Evolutionary conservation across 2,113 vertebrate species (phyloP), one percentile per base, ranked within the genome.

Genomic region (Sphyrna mokarran): DNA sequence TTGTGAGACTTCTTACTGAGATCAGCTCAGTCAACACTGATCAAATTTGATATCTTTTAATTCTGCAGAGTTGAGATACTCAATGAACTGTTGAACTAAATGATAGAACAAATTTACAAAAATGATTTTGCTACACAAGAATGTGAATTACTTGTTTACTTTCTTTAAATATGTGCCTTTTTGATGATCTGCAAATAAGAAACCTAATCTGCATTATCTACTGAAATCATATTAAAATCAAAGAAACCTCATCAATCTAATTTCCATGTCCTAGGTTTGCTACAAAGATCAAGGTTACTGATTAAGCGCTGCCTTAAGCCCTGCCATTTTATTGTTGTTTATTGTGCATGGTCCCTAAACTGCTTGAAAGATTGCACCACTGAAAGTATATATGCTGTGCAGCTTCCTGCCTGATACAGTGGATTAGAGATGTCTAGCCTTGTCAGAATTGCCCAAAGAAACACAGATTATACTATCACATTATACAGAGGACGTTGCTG

Each of bases 271-370:
- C 23, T 10, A n/a, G 29, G 87, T 29, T 90, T 61, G 48, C 26
- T 63, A 54, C 48, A 90, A 90, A 90, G 26, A 90, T 90, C 87
- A 90, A 90, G 54, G 54, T 58, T 33, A 58, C 87, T 90, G 26
- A 90, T 86, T 54, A 14, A 85, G 26, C 0, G 13, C 54, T 58
- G 86, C 86, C 22, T 89, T 58, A 89, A 89, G 23, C 8, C 26
- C 23, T 61, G 20, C 37, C 29, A 86, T 86, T 86, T 33, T 90
- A 33, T 63, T 61, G 29, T 16, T 61, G 29, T 90, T 90, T 61
- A 61, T 29, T 61, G 54, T 5, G 1, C 54, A 16, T 61, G 33
- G 58, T 58, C 54, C 54, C 11, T 90, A n/a, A 90, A 5, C 29
- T n/a, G 48, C 48, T 58, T 14, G 18, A 63, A 33, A 61, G 26